Base-by-base conservation (phyloP, 2,797 vertebrate species). In the Melanogrammus aeglefinus region DNA sequence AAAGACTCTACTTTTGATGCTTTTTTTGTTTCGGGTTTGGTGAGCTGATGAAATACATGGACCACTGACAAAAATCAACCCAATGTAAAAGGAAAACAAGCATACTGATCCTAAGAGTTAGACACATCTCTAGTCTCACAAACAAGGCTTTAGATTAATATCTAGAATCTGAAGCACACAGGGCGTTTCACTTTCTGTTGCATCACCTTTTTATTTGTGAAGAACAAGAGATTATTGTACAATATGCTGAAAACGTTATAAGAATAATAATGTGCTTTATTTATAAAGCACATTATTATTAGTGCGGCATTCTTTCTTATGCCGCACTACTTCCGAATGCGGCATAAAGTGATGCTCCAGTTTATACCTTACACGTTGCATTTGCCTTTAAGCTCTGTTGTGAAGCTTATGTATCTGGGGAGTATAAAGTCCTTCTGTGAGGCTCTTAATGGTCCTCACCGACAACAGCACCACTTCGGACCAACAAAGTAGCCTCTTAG, bases 1-100 rank as follows among this genome's bases (percentile, higher is more conserved):
- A 95, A 95, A 95, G 90, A 94, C 92, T 95, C 92, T 95, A 95
- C 93, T 95, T 95, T 95, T 95, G 94, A 94, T 95, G 94, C 92
- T 86, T 87, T 92, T 69, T 69, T 69, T 69, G 63, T 69, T 69
- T 27, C 24, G 63, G n/a, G 76, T 88, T 83, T 76, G 80, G 71
- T 74, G 84, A 73, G 72, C 77, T 76, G 16, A 83, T 77, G 85
- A 79, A 78, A 38, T 6, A 24, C 31, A 39, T 6, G 24, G 35
- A 35, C 81, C 83, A 89, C 83, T 79, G 36, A 89, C 77, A 69
- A 5, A 29, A 84, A 84, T 72, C 79, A 75, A 78, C 74, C 63
- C 72, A 9, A 21, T 85, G 69, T 29, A 89, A 51, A 87, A 33
- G 83, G 31, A 79, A 79, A 81, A 89, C 82, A 91, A 86, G 89